Evolutionary conservation across 2,797 vertebrate genomes (phyloP), one percentile per base, ranked within the genome.

Genomic region (Premnoplex brunnescens): DNA sequence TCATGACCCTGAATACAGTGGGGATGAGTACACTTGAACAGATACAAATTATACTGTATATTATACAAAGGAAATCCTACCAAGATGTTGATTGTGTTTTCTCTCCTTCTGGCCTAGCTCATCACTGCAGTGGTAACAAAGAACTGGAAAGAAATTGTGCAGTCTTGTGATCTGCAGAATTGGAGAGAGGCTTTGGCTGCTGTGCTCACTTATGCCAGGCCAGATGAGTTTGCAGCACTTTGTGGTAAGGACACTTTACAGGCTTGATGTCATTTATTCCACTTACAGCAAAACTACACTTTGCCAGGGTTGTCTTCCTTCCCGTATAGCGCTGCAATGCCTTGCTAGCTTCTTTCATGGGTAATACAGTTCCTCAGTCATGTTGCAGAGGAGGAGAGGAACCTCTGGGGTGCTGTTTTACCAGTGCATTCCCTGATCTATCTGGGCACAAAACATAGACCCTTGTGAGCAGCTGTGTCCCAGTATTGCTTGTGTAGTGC

Each of bases 161-260:
- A 98, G 94, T 99, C 99, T 1, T 99, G 99, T 88, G 98, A 99
- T 46, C 98, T 99, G 95, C 98, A 99, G 88, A 99, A 98, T 91
- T 99, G 99, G 99, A 99, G 98, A 96, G 99, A 99, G 77, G 99
- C 99, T 17, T 97, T 99, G 95, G 99, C 99, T 91, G 99, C 99
- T 4, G 98, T 99, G 77, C 98, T 99, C 97, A 99, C 99, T 85
- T 99, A 99, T 0, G 98, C 99, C 51, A 98, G 98, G 85, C 98
- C 99, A 5, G 98, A 99, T 23, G 99, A 99, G 95, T 99, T 99
- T 96, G 98, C 99, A 34, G 91, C 98, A 26, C 98, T 99, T 30
- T 99, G 99, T 6, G 98, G 99, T 99, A 85, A 98, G 98, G 69
- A 91, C 46, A 11, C 28, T 30, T 24, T 54, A 19, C 60, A 44